phyloP scores from a whole-genome alignment of 1,140 invertebrate species.

The Dryas iulia region DNA sequence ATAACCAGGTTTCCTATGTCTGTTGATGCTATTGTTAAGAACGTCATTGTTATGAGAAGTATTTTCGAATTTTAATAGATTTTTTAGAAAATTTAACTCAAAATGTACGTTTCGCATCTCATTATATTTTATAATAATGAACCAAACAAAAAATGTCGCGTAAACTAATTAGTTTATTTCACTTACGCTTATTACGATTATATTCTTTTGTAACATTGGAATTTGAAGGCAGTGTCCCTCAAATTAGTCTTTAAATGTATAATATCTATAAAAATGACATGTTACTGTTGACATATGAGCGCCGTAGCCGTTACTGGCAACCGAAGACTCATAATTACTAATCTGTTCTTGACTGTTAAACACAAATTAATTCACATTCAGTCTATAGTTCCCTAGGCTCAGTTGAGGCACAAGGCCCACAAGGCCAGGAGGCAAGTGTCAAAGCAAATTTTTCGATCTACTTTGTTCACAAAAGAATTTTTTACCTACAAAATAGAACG shows the following conservation, averaged over 20 bases:
- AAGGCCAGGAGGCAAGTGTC: slow-evolving; percentile 25
- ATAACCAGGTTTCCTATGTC: too few species aligned
- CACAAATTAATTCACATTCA: slow-evolving; percentile 10
- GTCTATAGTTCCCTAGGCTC: neutral
- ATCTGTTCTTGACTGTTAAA: slow-evolving; percentile 16
- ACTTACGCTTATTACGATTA: too few species aligned
- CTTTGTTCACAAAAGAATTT: slow-evolving; percentile 39
- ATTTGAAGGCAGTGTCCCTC: too few species aligned
- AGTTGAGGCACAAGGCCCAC: neutral
- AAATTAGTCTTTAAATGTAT: slow-evolving; percentile 19
- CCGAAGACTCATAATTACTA: slow-evolving; percentile 22
- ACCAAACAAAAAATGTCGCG: too few species aligned
- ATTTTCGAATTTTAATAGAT: too few species aligned
- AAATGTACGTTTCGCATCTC: too few species aligned
- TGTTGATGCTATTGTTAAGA: too few species aligned
- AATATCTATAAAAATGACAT: slow-evolving; percentile 11
- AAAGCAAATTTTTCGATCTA: slow-evolving; percentile 36
- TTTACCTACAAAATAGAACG: slow-evolving; percentile 31
- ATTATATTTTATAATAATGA: too few species aligned
- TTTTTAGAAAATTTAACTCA: too few species aligned
- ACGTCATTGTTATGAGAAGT: too few species aligned
- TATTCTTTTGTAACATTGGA: too few species aligned
- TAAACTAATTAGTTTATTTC: too few species aligned
- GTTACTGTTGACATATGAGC: slow-evolving; percentile 29
- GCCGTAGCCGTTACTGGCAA: slow-evolving; percentile 27